Percentiles rank a stretch among this genome's conserved stretches.
Evolutionary conservation across 2,888 invertebrate species (phyloP).

Genomic region (Eupelmus urozonus): DNA sequence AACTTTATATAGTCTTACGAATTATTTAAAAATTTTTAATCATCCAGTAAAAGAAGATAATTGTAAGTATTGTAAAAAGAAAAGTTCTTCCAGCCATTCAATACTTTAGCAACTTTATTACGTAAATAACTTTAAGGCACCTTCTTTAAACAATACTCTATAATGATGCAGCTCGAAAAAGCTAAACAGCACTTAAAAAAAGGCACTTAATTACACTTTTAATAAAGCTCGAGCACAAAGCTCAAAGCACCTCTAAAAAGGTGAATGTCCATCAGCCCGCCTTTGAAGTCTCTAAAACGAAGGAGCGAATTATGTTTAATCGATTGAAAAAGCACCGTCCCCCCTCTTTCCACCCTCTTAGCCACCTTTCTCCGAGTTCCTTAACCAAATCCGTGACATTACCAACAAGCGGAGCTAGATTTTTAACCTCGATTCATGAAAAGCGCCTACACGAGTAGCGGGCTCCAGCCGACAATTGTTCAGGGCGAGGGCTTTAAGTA

Average conservation of each 20-base stretch:
- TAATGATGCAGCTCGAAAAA: too few species aligned
- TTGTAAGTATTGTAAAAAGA: too few species aligned
- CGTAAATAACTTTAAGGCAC: too few species aligned
- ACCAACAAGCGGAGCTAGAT: conserved; percentile 20
- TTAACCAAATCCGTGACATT: conserved; percentile 18
- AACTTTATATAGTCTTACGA: too few species aligned
- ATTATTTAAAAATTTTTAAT: too few species aligned
- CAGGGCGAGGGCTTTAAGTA: conserved; percentile 1
- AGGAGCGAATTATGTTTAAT: conserved; percentile 14
- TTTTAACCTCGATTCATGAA: conserved; percentile 46
- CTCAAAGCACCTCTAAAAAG: background rate
- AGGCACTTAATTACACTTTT: conserved; percentile 1
- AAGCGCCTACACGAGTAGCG: background rate
- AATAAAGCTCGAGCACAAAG: background rate
- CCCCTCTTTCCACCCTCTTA: background rate
- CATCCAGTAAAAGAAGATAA: too few species aligned
- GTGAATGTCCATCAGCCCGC: background rate
- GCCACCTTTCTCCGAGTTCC: background rate
- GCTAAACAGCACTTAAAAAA: too few species aligned
- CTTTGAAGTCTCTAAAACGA: conserved; percentile 2
- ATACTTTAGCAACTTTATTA: too few species aligned
- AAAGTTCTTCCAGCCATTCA: too few species aligned
- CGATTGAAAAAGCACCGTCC: background rate
- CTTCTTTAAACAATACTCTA: too few species aligned
- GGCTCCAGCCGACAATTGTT: conserved; percentile 22